Percentiles rank a stretch among this genome's conserved stretches.
These are phyloP conservation scores for Diplosoma virens DNA, from an alignment of 23 tunicate species.

Conservation along the genomic window DNA sequence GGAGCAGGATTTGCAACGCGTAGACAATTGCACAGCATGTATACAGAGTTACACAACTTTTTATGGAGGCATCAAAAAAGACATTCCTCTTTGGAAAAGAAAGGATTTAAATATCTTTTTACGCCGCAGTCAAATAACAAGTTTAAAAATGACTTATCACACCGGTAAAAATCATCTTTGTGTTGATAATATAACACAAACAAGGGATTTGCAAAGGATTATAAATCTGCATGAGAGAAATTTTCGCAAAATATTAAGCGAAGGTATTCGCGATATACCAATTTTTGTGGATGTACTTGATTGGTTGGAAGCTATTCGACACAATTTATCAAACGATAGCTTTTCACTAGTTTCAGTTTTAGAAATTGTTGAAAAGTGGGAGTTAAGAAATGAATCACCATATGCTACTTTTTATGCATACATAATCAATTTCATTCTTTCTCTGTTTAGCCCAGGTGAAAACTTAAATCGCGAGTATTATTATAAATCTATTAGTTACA, in stretches of 20 bases:
- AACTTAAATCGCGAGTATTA: constrained; percentile 7
- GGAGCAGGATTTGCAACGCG: neutral
- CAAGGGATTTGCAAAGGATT: constrained; percentile 12
- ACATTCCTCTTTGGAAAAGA: neutral
- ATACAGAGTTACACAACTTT: constrained; percentile 24
- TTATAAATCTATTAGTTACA: neutral
- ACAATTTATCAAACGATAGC: neutral
- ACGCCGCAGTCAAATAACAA: constrained; percentile 22
- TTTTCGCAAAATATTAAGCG: neutral
- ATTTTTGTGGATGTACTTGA: constrained; percentile 42
- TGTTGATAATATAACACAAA: constrained; percentile 10
- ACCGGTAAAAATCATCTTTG: neutral
- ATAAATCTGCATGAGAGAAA: constrained; percentile 12
- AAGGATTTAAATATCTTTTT: neutral
- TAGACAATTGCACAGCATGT: constrained; percentile 1
- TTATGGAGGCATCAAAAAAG: constrained; percentile 1
- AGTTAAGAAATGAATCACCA: constrained; percentile 30
- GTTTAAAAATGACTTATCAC: constrained; percentile 24
- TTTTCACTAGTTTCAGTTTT: constrained; percentile 27
- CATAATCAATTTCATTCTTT: constrained; percentile 32
- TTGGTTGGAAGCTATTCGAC: constrained; percentile 72
- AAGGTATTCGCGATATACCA: neutral
- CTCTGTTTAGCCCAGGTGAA: constrained; percentile 26
- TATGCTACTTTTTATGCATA: constrained; percentile 55
- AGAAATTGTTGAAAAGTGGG: constrained; percentile 42